These are phyloP conservation scores for Phocides pigmalion DNA, from an alignment of 1,140 invertebrate genomes.

Conservation along the genomic window DNA sequence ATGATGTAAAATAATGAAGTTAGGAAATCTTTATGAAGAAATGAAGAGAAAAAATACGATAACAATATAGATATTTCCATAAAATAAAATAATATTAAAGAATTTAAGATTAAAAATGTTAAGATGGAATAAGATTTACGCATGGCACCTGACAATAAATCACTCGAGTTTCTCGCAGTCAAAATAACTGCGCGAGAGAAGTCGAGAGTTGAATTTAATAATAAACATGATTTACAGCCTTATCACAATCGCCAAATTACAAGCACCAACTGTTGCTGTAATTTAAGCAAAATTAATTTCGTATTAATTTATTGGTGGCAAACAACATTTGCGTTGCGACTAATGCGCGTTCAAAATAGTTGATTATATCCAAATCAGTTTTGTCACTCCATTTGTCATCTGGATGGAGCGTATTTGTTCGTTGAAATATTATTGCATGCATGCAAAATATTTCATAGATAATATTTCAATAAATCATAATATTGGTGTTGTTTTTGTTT, in stretches of 20 bases:
- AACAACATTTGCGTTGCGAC: constrained; percentile 30
- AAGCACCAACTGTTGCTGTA: constrained; percentile 43
- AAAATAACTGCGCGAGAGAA: constrained; percentile 30
- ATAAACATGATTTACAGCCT: constrained; percentile 42
- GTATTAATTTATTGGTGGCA: constrained; percentile 43
- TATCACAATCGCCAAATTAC: constrained; percentile 45
- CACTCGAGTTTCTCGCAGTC: constrained; percentile 20
- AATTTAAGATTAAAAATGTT: not conserved
- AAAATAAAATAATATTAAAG: no score
- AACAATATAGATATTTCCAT: no score
- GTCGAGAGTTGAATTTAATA: constrained; percentile 43
- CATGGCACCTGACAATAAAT: constrained; percentile 23
- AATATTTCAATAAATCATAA: constrained; percentile 28
- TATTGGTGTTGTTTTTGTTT: not conserved
- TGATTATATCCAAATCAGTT: constrained; percentile 32
- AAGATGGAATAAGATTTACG: constrained; percentile 24
- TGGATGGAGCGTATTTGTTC: constrained; percentile 26
- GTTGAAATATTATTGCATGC: constrained; percentile 18
- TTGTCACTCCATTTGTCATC: constrained; percentile 33
- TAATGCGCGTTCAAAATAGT: constrained; percentile 27
- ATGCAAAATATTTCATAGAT: constrained; percentile 26
- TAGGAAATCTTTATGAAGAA: no score
- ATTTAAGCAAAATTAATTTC: constrained; percentile 46
- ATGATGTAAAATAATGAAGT: no score
- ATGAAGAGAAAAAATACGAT: no score